Evolutionary conservation across 2,113 vertebrate genomes (phyloP).

Genomic region (Antechinus flavipes): DNA sequence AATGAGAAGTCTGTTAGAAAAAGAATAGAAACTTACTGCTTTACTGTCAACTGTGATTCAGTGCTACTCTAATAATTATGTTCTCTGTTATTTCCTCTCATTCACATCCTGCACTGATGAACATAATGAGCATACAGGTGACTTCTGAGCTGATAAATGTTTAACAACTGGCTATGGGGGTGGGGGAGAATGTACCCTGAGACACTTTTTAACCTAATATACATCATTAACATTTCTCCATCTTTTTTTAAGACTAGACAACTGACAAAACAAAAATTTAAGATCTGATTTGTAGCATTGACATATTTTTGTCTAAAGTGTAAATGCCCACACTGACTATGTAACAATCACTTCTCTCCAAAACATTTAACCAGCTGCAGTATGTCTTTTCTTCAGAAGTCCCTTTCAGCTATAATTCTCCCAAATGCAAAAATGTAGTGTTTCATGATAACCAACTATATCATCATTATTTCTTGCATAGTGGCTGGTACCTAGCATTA

Average conservation of each 20-base stretch:
- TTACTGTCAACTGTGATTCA: neutral
- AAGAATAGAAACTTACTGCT: neutral
- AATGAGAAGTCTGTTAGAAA: neutral
- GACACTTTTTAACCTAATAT: neutral
- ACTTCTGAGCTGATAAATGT: neutral
- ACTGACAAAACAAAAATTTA: neutral
- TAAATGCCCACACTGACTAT: neutral
- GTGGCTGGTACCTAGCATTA: neutral
- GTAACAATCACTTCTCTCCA: neutral
- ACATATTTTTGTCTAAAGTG: neutral
- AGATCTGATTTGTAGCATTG: neutral
- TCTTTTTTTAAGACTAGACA: neutral
- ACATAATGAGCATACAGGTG: neutral
- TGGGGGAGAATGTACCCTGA: neutral
- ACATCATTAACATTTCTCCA: neutral
- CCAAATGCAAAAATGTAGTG: neutral
- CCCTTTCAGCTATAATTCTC: neutral
- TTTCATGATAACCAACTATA: neutral
- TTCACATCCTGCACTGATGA: neutral
- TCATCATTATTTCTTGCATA: neutral
- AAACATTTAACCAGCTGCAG: neutral
- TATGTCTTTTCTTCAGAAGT: neutral
- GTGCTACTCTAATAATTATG: neutral
- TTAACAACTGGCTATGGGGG: neutral
- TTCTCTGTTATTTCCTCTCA: neutral